Conservation (phyloP, 1,140 invertebrate genomes). For the Drosophila lacteicornis region DNA sequence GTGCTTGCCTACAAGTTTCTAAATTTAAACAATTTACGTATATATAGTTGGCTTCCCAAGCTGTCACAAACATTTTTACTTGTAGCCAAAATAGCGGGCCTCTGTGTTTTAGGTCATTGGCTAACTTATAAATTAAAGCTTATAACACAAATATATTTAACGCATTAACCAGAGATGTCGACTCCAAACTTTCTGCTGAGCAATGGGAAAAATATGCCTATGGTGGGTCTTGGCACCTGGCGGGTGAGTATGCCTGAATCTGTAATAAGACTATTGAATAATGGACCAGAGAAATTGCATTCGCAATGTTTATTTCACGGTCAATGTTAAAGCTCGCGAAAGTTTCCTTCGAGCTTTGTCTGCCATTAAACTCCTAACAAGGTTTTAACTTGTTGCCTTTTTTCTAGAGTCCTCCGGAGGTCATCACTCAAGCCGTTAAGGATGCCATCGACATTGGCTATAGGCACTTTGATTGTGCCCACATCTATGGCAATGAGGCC, state of each 20-base stretch:
- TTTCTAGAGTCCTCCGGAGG: slow-evolving; percentile 89
- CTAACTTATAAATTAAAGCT: slow-evolving; percentile 46
- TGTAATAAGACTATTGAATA: slow-evolving; percentile 45
- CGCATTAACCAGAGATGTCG: slow-evolving; percentile 39
- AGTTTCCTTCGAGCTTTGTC: slow-evolving; percentile 37
- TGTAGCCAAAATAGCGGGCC: slow-evolving; percentile 52
- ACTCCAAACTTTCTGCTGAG: slow-evolving; percentile 87
- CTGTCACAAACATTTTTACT: slow-evolving; percentile 56
- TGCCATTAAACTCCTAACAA: slow-evolving; percentile 17
- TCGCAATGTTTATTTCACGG: slow-evolving; percentile 29
- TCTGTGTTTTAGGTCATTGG: slow-evolving; percentile 40
- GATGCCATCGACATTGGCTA: slow-evolving; percentile 91
- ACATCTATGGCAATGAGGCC: slow-evolving; percentile 90
- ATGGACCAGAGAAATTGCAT: slow-evolving; percentile 13
- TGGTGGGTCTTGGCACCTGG: slow-evolving; percentile 93
- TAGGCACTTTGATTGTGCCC: slow-evolving; percentile 93
- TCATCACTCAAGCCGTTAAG: slow-evolving; percentile 90
- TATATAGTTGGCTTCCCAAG: slow-evolving; percentile 24
- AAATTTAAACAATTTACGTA: slow-evolving; percentile 66
- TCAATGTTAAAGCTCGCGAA: slow-evolving; percentile 44
- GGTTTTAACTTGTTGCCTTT: neutral
- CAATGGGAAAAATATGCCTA: slow-evolving; percentile 88
- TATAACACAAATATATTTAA: neutral
- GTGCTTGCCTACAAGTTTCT: slow-evolving; percentile 49
- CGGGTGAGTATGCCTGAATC: slow-evolving; percentile 86